Conservation (phyloP, 2,888 invertebrate genomes). For the Notodonta ziczac region DNA sequence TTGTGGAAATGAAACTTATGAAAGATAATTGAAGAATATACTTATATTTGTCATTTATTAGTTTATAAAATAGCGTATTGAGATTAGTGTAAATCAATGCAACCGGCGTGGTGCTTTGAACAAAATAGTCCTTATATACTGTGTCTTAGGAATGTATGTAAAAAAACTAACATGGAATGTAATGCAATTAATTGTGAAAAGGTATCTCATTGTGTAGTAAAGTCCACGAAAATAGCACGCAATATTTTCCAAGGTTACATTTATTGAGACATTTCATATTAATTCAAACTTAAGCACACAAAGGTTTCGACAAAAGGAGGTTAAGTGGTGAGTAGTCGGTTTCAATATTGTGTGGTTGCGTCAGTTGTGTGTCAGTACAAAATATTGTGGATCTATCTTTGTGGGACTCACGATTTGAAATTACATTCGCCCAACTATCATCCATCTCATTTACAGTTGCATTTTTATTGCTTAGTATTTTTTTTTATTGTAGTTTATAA, state of each 20-base stretch:
- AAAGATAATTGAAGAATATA: constrained; percentile 40
- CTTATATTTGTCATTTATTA: constrained; percentile 4
- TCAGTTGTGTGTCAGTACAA: neutral
- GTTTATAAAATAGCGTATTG: constrained; percentile 39
- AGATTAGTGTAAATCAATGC: constrained; percentile 55
- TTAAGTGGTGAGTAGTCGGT: too few relatives aligned
- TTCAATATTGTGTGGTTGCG: too few relatives aligned
- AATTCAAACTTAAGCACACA: too few relatives aligned
- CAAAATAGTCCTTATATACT: constrained; percentile 56
- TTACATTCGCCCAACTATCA: constrained; percentile 59
- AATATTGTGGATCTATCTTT: neutral
- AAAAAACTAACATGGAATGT: constrained; percentile 33
- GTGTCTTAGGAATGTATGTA: constrained; percentile 38
- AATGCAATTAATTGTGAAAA: constrained; percentile 20
- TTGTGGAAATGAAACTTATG: constrained; percentile 55
- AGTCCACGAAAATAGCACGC: neutral
- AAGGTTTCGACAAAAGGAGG: too few relatives aligned
- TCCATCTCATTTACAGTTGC: constrained; percentile 67
- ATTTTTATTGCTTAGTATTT: constrained; percentile 72
- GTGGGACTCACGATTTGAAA: constrained; percentile 37
- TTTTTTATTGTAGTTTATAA: constrained; percentile 46
- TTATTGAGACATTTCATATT: too few relatives aligned
- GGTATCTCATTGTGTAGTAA: constrained; percentile 27
- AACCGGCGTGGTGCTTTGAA: constrained; percentile 71
- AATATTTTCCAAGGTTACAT: neutral